These are phyloP conservation scores for Nestor notabilis DNA, from an alignment of 2,113 vertebrate species.

Conservation along the genomic window DNA sequence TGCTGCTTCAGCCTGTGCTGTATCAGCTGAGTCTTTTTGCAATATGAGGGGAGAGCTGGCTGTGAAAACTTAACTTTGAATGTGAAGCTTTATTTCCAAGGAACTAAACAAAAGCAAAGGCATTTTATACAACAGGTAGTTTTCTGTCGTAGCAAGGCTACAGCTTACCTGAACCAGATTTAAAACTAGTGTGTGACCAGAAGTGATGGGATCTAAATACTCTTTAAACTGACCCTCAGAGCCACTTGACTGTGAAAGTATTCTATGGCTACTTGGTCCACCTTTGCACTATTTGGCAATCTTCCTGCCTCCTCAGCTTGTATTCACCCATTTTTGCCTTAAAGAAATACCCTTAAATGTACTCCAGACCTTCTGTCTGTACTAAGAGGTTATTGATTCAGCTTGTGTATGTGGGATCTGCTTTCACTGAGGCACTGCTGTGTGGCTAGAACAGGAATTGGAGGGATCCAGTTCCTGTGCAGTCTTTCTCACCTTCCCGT, in stretches of 20 bases:
- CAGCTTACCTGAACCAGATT: not conserved
- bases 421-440: not conserved
- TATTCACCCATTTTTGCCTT: conserved; percentile 14
- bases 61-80: not conserved
- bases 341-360: conserved; percentile 15
- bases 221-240: not conserved
- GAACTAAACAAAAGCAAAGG: not conserved
- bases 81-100: not conserved
- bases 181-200: not conserved
- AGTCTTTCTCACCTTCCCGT: not conserved
- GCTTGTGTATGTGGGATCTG: not conserved
- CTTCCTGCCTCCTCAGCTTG: not conserved
- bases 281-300: not conserved
- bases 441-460: not conserved
- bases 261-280: not conserved
- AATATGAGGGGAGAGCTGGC: not conserved
- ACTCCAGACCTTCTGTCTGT: conserved; percentile 25
- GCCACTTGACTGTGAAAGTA: not conserved
- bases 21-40: not conserved
- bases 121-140: not conserved
- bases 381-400: not conserved
- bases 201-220: not conserved
- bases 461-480: not conserved
- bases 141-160: not conserved
- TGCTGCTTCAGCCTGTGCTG: not conserved